These are phyloP conservation scores for Torymus auratus DNA, from an alignment of 2,888 invertebrate species.

Conservation along the genomic window DNA sequence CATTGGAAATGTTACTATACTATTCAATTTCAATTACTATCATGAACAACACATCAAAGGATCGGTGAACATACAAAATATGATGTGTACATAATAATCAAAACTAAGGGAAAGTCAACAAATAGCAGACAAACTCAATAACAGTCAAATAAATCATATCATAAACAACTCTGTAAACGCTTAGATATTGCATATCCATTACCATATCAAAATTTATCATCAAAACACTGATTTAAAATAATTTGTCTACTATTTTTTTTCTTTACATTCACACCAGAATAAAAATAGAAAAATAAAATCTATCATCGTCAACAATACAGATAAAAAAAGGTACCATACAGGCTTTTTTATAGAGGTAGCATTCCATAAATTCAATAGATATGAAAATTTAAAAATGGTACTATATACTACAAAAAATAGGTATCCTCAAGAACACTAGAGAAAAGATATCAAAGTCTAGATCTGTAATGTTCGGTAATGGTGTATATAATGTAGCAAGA, in stretches of 20 bases:
- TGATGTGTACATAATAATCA: slow-evolving; percentile 30
- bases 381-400: slow-evolving; percentile 28
- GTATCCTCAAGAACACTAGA: slow-evolving; percentile 29
- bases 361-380: slow-evolving; percentile 29
- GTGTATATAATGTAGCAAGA: slow-evolving; percentile 31
- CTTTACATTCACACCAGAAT: slow-evolving; percentile 42
- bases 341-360: neutral
- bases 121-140: slow-evolving; percentile 35
- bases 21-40: slow-evolving; percentile 33
- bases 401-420: neutral
- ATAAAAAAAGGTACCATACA: slow-evolving; percentile 36
- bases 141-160: slow-evolving; percentile 5
- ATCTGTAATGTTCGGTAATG: slow-evolving; percentile 31
- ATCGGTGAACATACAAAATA: slow-evolving; percentile 11
- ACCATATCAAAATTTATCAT: slow-evolving; percentile 12
- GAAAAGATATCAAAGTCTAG: slow-evolving; percentile 22
- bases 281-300: slow-evolving; percentile 43
- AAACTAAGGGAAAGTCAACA: slow-evolving; percentile 49
- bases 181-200: neutral
- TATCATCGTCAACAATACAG: slow-evolving; percentile 17
- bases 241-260: slow-evolving; percentile 33
- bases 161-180: neutral
- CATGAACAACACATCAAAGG: slow-evolving; percentile 18
- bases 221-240: slow-evolving; percentile 7
- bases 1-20: slow-evolving; percentile 18